Percentiles rank a stretch among this genome's conserved stretches.
Conservation (phyloP, 2,797 vertebrate species). For the Zalophus californianus region DNA sequence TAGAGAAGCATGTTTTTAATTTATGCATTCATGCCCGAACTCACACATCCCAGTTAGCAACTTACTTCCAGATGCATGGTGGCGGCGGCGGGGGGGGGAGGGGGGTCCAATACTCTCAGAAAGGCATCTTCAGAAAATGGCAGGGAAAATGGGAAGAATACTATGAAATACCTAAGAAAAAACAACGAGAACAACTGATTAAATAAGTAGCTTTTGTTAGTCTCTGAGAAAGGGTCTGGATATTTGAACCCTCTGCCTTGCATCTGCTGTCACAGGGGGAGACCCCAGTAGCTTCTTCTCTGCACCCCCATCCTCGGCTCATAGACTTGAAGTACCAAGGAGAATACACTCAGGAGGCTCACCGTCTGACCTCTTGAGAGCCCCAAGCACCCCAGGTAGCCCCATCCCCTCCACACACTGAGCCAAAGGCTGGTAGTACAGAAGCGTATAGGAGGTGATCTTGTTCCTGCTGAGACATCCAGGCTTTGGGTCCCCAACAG, state of each 20-base stretch:
- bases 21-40: neutral
- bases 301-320: too few relatives aligned
- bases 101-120: neutral
- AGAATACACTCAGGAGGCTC: neutral
- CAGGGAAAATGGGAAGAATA: neutral
- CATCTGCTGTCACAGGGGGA: neutral
- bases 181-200: neutral
- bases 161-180: neutral
- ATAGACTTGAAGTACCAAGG: neutral
- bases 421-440: neutral
- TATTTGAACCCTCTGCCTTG: neutral
- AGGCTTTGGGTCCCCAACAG: neutral
- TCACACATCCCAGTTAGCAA: neutral
- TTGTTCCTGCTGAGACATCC: neutral
- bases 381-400: neutral
- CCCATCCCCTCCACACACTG: rapidly evolving
- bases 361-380: neutral
- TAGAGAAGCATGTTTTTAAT: neutral
- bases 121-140: neutral
- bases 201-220: neutral
- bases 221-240: neutral
- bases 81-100: too few relatives aligned
- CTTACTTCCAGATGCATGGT: neutral
- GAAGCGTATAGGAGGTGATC: neutral
- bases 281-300: neutral